Evolutionary conservation across 1,140 invertebrate genomes (phyloP), one percentile per base, ranked within the genome.

Genomic region (Heliothis subflexa): DNA sequence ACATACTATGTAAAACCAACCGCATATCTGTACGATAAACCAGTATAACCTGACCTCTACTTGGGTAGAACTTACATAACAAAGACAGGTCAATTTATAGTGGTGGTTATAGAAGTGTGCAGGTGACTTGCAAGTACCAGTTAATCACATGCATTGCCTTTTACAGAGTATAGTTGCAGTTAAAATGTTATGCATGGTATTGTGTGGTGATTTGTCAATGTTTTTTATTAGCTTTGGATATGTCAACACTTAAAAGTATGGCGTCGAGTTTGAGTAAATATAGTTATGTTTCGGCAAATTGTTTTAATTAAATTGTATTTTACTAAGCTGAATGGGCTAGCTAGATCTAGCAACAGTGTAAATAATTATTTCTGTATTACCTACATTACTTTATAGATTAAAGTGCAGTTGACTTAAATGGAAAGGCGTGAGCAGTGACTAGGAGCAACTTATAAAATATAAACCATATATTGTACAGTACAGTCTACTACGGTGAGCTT

Each of bases 121-220:
- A 40, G 54, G 18, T 12, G 9, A 40, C 7, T 9, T 40, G 2
- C 11, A 12, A 21, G 21, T 57, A 25, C 9, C 11, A 57, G 18
- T 21, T 57, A 57, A 57, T 57, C 18, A 57, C 12, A 57, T 57
- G 18, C 54, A 57, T 57, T 57, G 12, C 54, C 54, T 21, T 21
- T 57, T 57, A 25, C 54, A 21, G 18, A n/a, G 54, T 57, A 57
- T 57, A 2, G 12, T 21, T 57, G 21, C 54, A 21, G 54, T 9
- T 55, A 57, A 21, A 21, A 57, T 57, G 9, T 10, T 57, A 57
- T 57, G 54, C 18, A 57, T 57, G 18, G 18, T 57, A 57, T 57
- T 57, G 9, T 57, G 21, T 21, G 54, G 3, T 57, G 54, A 57
- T 57, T 57, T 55, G 11, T 55, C 16, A 55, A 9, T 55, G 18